These are phyloP conservation scores for Tineola bisselliella DNA, from an alignment of 2,888 invertebrate species.

Conservation along the genomic window DNA sequence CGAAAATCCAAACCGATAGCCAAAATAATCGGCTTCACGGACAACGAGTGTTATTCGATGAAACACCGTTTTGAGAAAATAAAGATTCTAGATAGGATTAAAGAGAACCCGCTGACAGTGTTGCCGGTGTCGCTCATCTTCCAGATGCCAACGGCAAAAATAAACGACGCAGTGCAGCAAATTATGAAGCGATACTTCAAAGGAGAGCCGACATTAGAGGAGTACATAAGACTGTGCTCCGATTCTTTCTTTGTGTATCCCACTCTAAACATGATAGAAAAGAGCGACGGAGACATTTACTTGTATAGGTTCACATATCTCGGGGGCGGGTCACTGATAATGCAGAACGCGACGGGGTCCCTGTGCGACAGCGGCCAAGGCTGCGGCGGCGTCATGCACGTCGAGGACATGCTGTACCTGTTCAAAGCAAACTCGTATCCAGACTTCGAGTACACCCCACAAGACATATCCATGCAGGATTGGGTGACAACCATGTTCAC, in stretches of 20 bases:
- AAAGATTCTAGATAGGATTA: conserved; percentile 28
- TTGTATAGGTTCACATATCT: conserved; percentile 65
- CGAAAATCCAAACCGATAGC: conserved; percentile 42
- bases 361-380: conserved; percentile 29
- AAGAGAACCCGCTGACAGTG: conserved; percentile 26
- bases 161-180: conserved; percentile 24
- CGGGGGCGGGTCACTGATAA: conserved; percentile 32
- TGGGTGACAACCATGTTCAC: conserved; percentile 38
- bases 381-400: conserved; percentile 64
- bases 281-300: conserved; percentile 38
- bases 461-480: conserved; percentile 31
- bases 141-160: conserved; percentile 20
- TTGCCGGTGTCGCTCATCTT: conserved; percentile 31
- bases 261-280: conserved; percentile 33
- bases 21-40: conserved; percentile 43
- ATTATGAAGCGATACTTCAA: conserved; percentile 34
- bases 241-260: conserved; percentile 43
- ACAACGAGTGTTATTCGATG: conserved; percentile 44
- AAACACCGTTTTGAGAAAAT: conserved; percentile 32
- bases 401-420: conserved; percentile 68
- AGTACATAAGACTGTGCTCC: conserved; percentile 33
- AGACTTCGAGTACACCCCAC: conserved; percentile 17
- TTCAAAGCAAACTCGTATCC: conserved; percentile 44
- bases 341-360: conserved; percentile 1
- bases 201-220: conserved; percentile 28